Conservation (phyloP, 23 tunicate species). For the Trididemnum nubilum region DNA sequence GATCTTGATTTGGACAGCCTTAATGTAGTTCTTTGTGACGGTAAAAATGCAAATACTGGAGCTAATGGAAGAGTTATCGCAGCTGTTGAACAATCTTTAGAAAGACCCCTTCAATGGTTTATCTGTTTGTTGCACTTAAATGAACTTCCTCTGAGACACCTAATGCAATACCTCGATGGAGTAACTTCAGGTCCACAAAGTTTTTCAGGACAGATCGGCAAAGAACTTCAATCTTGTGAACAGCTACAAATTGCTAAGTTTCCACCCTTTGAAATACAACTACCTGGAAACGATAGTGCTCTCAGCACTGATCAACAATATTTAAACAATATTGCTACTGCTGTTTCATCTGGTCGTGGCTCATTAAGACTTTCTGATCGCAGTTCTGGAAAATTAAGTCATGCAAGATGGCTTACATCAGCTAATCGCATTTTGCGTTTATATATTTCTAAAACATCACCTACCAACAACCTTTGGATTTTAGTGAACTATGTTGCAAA, state of each 20-base stretch:
- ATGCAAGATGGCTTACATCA: neutral
- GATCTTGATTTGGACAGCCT: neutral
- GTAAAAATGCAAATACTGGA: neutral
- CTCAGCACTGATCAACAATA: slow-evolving; percentile 11
- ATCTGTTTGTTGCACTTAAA: neutral
- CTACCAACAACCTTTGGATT: neutral
- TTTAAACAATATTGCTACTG: neutral
- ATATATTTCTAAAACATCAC: neutral
- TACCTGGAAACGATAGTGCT: neutral
- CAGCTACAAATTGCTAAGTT: neutral
- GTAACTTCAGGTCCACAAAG: neutral
- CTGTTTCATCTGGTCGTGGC: neutral
- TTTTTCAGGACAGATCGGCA: neutral
- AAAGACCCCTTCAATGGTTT: neutral
- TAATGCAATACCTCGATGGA: slow-evolving; percentile 3
- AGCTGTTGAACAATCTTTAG: neutral
- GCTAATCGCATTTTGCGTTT: neutral
- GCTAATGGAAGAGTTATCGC: neutral
- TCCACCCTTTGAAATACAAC: neutral
- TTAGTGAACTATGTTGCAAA: neutral
- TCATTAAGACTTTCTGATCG: neutral
- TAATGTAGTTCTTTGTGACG: neutral
- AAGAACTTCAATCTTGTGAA: neutral
- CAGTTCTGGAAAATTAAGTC: neutral
- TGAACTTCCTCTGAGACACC: slow-evolving; percentile 4